Conservation (phyloP, 2,113 vertebrate species). For the Syngnathus typhle region DNA sequence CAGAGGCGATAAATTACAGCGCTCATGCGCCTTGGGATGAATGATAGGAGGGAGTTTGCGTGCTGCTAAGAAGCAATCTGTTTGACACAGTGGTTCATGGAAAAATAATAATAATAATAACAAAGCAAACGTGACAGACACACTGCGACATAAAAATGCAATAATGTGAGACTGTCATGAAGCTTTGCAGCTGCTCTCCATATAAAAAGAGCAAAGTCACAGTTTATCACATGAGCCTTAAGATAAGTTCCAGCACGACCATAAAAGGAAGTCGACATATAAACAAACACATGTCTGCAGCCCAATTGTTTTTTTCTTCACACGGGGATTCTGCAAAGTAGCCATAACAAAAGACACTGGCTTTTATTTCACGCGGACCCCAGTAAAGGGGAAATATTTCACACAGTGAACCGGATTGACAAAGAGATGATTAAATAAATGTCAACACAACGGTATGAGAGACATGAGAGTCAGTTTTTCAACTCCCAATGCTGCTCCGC, state of each 20-base stretch:
- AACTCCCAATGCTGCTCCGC: too few species aligned
- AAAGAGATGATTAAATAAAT: too few species aligned
- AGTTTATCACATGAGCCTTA: constrained; percentile 4
- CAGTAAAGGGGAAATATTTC: neutral
- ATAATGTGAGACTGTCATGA: neutral
- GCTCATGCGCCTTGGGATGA: constrained; percentile 7
- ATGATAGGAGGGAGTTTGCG: constrained; percentile 14
- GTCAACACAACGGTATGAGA: too few species aligned
- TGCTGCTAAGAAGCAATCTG: neutral
- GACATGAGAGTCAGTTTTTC: too few species aligned
- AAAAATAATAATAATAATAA: constrained; percentile 15
- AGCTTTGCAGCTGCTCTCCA: constrained; percentile 2
- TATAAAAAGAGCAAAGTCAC: constrained; percentile 12
- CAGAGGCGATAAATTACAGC: constrained; percentile 15
- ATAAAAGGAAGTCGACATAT: constrained; percentile 26
- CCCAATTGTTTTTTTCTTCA: too few species aligned
- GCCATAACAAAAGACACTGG: too few species aligned
- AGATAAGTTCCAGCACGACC: constrained; percentile 17
- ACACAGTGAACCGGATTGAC: neutral
- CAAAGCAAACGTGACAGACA: constrained; percentile 6
- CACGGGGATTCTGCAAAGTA: too few species aligned
- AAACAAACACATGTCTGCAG: neutral
- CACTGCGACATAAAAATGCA: neutral
- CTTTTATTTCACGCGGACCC: neutral
- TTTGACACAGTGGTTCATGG: neutral